These are phyloP conservation scores for Orthochromis indermauri DNA, from an alignment of 2,113 vertebrate species.

Conservation along the genomic window DNA sequence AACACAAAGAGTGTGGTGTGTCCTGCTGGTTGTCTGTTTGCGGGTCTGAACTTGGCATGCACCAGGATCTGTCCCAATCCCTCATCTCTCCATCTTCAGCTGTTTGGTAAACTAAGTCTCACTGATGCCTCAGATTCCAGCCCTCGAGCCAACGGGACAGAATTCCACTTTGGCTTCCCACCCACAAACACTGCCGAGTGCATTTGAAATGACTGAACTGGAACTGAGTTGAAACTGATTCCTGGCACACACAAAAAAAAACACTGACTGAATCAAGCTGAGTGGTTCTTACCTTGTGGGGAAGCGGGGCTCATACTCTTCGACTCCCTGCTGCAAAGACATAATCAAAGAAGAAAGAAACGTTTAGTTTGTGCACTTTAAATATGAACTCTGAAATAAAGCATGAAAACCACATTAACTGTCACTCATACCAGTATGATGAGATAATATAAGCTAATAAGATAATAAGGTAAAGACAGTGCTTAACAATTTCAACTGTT, in stretches of 20 bases:
- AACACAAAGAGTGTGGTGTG: not conserved
- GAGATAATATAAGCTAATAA: not conserved
- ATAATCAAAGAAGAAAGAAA: not conserved
- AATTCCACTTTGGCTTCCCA: not conserved
- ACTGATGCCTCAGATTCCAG: not conserved
- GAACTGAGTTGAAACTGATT: not conserved
- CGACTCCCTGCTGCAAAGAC: conserved; percentile 66
- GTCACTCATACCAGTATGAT: not conserved
- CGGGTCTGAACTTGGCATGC: not conserved
- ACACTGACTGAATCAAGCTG: not conserved
- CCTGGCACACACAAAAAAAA: not conserved
- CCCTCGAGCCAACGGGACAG: not conserved
- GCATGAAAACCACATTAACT: not conserved
- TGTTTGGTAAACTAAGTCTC: not conserved
- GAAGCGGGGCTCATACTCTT: conserved; percentile 83
- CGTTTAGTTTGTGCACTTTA: not conserved
- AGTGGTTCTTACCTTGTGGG: conserved; percentile 81
- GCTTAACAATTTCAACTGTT: not conserved
- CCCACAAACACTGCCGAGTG: not conserved
- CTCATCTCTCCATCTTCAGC: not conserved
- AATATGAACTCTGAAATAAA: not conserved
- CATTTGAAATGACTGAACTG: not conserved
- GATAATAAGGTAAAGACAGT: not conserved
- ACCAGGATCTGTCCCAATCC: not conserved
- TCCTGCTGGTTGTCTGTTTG: not conserved